Percentiles rank a stretch among this genome's conserved stretches.
These are phyloP conservation scores for Prionace glauca DNA, from an alignment of 2,797 vertebrate genomes.

Conservation along the genomic window DNA sequence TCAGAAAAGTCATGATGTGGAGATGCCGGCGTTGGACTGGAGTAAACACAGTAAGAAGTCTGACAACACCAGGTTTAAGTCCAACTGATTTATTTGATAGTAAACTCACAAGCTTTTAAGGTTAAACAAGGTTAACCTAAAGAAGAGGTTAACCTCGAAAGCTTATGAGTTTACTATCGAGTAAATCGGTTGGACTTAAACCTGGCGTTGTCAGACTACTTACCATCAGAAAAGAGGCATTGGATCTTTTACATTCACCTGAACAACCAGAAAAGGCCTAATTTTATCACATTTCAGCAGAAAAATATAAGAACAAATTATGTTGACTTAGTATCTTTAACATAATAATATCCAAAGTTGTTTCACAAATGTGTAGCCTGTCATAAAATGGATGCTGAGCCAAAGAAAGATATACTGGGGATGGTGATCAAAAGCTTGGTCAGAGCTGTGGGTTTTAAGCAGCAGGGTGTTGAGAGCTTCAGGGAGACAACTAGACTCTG, in stretches of 20 bases:
- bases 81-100: too few species aligned
- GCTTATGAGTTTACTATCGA: too few species aligned
- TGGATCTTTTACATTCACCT: background rate
- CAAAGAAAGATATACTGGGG: background rate
- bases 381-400: too few species aligned
- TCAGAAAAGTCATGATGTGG: background rate
- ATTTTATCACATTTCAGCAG: background rate
- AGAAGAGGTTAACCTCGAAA: too few species aligned
- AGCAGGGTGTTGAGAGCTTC: background rate
- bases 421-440: background rate
- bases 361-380: background rate
- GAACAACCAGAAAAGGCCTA: background rate
- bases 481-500: background rate
- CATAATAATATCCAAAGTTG: background rate
- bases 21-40: too few species aligned
- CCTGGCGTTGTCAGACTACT: too few species aligned
- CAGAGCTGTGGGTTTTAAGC: background rate
- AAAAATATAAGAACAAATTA: background rate
- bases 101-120: too few species aligned
- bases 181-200: too few species aligned
- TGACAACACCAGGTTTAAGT: too few species aligned
- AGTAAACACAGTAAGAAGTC: too few species aligned
- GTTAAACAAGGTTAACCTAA: too few species aligned
- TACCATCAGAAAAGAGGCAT: background rate
- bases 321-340: background rate